Conservation (phyloP, 2,888 invertebrate species). For the Bimastos eiseni region DNA sequence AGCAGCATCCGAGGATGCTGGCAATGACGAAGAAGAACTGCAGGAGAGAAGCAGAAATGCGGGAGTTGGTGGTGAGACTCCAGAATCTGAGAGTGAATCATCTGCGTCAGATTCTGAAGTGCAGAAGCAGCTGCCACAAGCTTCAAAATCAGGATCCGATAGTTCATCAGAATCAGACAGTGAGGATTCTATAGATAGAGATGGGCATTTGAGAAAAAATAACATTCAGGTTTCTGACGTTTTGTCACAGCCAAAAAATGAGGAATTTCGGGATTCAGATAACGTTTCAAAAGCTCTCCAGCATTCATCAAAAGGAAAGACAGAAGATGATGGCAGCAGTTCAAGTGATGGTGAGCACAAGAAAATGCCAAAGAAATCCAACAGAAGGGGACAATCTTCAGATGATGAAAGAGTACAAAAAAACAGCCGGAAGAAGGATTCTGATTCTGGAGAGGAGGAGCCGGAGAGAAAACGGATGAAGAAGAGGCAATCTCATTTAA, state of each 20-base stretch:
- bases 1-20: neutral
- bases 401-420: neutral
- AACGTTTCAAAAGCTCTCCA: neutral
- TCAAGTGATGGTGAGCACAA: neutral
- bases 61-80: neutral
- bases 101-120: neutral
- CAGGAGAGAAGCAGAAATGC: neutral
- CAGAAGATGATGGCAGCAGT: neutral
- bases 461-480: neutral
- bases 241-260: neutral
- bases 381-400: neutral
- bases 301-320: neutral
- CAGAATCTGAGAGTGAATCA: constrained; percentile 13
- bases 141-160: neutral
- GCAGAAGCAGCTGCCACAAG: neutral
- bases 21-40: neutral
- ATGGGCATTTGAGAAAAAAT: neutral
- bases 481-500: neutral
- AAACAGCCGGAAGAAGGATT: neutral
- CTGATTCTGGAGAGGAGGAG: neutral
- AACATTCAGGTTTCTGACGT: no score
- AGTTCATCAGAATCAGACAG: neutral
- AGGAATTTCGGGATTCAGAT: neutral
- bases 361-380: neutral
- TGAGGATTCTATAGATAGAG: neutral